These are phyloP conservation scores for Philopotamus ludificatus DNA, from an alignment of 1,140 invertebrate genomes.

Conservation along the genomic window DNA sequence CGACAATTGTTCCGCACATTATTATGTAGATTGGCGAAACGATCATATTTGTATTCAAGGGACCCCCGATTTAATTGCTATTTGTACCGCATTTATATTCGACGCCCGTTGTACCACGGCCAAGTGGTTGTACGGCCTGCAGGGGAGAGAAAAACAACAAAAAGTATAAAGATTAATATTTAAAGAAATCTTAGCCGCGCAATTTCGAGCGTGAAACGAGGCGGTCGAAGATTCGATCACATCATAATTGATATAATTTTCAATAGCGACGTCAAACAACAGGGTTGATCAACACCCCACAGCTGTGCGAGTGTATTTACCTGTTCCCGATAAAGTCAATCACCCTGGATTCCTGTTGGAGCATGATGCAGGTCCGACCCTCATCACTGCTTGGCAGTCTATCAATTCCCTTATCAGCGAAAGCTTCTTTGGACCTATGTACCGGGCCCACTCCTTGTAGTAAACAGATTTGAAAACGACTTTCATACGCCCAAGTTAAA, in stretches of 20 bases:
- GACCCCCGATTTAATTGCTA: conserved; percentile 23
- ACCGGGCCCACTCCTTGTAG: neutral
- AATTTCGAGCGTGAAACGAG: too few relatives aligned
- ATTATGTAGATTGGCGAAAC: conserved; percentile 21
- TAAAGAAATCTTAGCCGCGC: too few relatives aligned
- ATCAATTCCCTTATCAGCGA: conserved; percentile 31
- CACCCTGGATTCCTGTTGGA: conserved; percentile 1
- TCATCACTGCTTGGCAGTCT: conserved; percentile 28
- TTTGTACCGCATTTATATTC: conserved; percentile 27
- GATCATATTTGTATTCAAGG: conserved; percentile 21
- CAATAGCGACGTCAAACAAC: too few relatives aligned
- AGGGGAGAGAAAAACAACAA: neutral
- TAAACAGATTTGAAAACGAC: conserved; percentile 21
- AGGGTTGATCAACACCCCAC: too few relatives aligned
- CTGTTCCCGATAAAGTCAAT: conserved; percentile 25
- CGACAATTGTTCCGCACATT: conserved; percentile 13
- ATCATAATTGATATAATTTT: too few relatives aligned
- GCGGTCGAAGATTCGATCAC: too few relatives aligned
- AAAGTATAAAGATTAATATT: too few relatives aligned
- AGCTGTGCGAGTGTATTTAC: conserved; percentile 2
- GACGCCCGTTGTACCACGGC: conserved; percentile 10
- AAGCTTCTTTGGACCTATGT: conserved; percentile 19
- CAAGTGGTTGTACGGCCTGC: neutral
- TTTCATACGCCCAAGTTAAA: conserved; percentile 12
- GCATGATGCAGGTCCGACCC: conserved; percentile 27